These are phyloP conservation scores for Lepidothrix coronata DNA, from an alignment of 2,113 vertebrate species.

Conservation along the genomic window DNA sequence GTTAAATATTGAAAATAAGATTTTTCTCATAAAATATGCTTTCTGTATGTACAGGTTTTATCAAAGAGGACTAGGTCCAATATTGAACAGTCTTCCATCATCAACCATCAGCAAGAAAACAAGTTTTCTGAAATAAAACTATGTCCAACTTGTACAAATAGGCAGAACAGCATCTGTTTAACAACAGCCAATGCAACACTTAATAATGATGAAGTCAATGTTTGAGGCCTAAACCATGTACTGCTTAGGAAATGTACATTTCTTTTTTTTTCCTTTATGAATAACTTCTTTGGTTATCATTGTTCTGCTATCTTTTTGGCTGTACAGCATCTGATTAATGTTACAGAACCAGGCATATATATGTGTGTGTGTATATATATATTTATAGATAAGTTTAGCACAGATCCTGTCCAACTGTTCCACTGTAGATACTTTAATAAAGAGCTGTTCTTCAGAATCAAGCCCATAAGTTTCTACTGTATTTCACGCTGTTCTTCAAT, in stretches of 20 bases:
- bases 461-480: background rate
- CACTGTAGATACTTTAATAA: background rate
- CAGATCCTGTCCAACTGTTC: background rate
- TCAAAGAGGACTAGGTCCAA: conserved; percentile 70
- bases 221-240: conserved; percentile 22
- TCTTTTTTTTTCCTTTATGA: conserved; percentile 58
- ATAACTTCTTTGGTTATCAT: conserved; percentile 31
- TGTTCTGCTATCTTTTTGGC: conserved; percentile 23
- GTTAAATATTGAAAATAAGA: conserved; percentile 86
- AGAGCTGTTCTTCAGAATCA: background rate
- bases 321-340: conserved; percentile 29
- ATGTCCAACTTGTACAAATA: conserved; percentile 55
- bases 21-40: conserved; percentile 82
- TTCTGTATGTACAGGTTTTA: conserved; percentile 79
- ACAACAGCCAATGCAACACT: conserved; percentile 62
- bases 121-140: conserved; percentile 45
- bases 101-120: conserved; percentile 54
- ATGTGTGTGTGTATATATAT: background rate
- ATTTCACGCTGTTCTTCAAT: background rate
- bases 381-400: conserved; percentile 19
- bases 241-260: conserved; percentile 46
- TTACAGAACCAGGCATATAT: conserved; percentile 44
- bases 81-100: conserved; percentile 65
- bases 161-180: conserved; percentile 53
- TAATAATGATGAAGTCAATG: conserved; percentile 14